Evolutionary conservation across 2,113 vertebrate genomes (phyloP), one percentile per base, ranked within the genome.

Genomic region (Megalops atlanticus): DNA sequence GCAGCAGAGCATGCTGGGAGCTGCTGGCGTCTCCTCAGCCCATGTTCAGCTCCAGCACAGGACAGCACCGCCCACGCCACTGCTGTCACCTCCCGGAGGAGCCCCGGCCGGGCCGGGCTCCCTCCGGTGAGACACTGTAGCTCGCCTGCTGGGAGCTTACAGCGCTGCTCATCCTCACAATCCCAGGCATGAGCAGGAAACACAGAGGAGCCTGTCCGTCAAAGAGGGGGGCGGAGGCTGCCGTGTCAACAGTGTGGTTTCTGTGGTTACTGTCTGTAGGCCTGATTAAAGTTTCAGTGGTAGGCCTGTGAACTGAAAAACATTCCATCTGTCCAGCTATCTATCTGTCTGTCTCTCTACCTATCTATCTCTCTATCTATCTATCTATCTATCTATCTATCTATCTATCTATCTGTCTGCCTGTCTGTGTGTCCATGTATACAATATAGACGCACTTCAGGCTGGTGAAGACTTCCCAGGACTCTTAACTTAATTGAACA

Each of bases 401-500:
- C 6, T 45, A 6, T 45, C n/a, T n/a, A 45, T 45, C 43, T 45
- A 2, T 14, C 43, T 45, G 43, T 64, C 52, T 24, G 54, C 31
- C 58, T 58, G 52, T 24, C 35, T 49, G 18, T 27, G 68, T 72
- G 31, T 79, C 74, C 76, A 73, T n/a, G n/a, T n/a, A n/a, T n/a
- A n/a, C n/a, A n/a, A n/a, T n/a, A n/a, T n/a, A n/a, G n/a, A n/a
- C 68, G 18, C 69, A 52, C 33, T 64, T 80, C 38, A 45, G 72
- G 18, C 35, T 33, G 47, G 76, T 76, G 43, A 81, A 83, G 79
- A 58, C 81, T 77, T 83, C 72, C 81, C 70, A 71, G 49, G 58
- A 31, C 58, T 64, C 31, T 31, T 8, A 24, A 75, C 74, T 79
- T 84, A 70, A 80, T 84, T 78, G 84, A 78, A 49, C 15, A 52